Conservation (phyloP, 2,888 invertebrate genomes). For the Erpobdella octoculata region DNA sequence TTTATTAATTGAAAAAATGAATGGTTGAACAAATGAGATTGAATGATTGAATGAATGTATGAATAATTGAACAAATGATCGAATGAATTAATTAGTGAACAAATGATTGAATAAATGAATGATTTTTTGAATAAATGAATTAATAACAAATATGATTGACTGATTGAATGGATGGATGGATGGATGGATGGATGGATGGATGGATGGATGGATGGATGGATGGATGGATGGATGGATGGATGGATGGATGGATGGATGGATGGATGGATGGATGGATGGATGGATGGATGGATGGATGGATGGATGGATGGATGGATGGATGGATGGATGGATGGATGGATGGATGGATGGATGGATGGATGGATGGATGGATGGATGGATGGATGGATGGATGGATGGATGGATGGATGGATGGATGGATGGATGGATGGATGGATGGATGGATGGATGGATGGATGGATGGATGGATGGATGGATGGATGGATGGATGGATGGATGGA, state of each 20-base stretch:
- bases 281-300: background rate
- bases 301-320: background rate
- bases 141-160: too few relatives aligned
- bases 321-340: background rate
- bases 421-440: background rate
- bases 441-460: background rate
- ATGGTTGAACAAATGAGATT: background rate
- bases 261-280: slow-evolving; percentile 7
- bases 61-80: background rate
- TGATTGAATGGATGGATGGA: background rate
- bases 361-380: background rate
- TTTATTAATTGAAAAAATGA: background rate
- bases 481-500: too few relatives aligned
- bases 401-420: background rate
- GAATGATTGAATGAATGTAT: background rate
- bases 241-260: slow-evolving; percentile 3
- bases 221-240: background rate
- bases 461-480: background rate
- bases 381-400: background rate
- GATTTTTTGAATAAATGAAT: background rate
- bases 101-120: background rate
- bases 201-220: background rate
- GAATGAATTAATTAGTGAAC: background rate
- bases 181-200: slow-evolving; percentile 9
- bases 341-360: background rate